Conservation (phyloP, 2,888 invertebrate genomes). For the Carpatolechia fugitivella region DNA sequence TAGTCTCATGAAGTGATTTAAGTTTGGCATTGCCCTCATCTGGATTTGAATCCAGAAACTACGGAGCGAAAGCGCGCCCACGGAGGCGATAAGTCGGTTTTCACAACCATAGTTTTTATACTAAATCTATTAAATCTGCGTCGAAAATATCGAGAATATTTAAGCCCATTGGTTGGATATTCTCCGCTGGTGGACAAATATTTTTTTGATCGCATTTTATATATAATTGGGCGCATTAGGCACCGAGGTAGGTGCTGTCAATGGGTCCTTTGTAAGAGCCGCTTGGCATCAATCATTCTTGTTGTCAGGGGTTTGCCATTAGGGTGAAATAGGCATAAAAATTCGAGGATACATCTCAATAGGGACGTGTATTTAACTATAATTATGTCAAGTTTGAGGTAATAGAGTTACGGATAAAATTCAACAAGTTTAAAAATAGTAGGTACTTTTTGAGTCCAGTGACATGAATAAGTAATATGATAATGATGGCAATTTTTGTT, state of each 20-base stretch:
- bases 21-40: too few relatives aligned
- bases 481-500: too few relatives aligned
- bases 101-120: too few relatives aligned
- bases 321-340: constrained; percentile 68
- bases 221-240: constrained; percentile 67
- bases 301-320: constrained; percentile 57
- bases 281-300: constrained; percentile 62
- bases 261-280: constrained; percentile 60
- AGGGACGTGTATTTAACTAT: constrained; percentile 44
- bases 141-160: neutral
- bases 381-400: constrained; percentile 59
- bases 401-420: constrained; percentile 31
- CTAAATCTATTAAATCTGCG: too few relatives aligned
- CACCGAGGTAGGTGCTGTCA: constrained; percentile 48
- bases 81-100: too few relatives aligned
- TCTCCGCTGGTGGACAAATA: constrained; percentile 45
- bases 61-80: too few relatives aligned
- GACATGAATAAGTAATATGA: too few relatives aligned
- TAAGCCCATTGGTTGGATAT: constrained; percentile 31
- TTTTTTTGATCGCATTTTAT: constrained; percentile 27
- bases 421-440: too few relatives aligned
- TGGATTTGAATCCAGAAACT: too few relatives aligned
- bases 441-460: too few relatives aligned
- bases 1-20: too few relatives aligned
- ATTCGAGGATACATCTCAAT: constrained; percentile 62